Percentiles rank a stretch among this genome's conserved stretches.
Conservation (phyloP, 2,113 vertebrate genomes). For the Laterallus jamaicensis region DNA sequence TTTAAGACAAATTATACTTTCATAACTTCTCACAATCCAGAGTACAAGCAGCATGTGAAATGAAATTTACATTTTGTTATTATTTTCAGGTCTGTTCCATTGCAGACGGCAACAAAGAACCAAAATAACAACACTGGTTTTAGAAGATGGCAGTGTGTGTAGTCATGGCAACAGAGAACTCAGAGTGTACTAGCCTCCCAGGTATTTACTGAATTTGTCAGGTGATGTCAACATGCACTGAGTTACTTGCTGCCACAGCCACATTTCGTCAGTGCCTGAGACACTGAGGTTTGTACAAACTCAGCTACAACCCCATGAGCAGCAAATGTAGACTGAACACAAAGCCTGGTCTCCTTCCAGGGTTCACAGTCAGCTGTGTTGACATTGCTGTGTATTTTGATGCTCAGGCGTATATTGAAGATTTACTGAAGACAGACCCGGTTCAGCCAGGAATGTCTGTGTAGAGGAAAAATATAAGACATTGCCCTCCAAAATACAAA, state of each 20-base stretch:
- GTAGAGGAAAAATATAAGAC: not conserved
- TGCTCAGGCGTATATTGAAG: not conserved
- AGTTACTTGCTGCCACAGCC: not conserved
- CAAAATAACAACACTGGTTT: not conserved
- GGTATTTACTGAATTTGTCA: not conserved
- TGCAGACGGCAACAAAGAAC: not conserved
- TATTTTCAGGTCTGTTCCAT: not conserved
- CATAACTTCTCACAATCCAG: not conserved
- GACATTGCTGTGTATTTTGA: not conserved
- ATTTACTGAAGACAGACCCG: not conserved
- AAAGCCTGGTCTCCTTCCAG: not conserved
- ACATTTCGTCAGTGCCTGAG: not conserved
- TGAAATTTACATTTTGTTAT: not conserved
- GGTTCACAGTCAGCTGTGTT: not conserved
- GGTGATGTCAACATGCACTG: not conserved
- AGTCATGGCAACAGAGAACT: slow-evolving; percentile 3
- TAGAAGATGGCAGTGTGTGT: not conserved
- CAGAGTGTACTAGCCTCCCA: not conserved
- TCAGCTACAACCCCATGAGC: not conserved
- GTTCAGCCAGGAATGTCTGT: not conserved
- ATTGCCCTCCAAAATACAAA: not conserved
- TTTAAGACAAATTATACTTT: not conserved
- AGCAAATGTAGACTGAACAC: not conserved
- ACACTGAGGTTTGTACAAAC: not conserved
- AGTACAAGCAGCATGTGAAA: not conserved